Evolutionary conservation across 2,888 invertebrate genomes (phyloP), one percentile per base, ranked within the genome.

Genomic region (Drosophila stalkeri): DNA sequence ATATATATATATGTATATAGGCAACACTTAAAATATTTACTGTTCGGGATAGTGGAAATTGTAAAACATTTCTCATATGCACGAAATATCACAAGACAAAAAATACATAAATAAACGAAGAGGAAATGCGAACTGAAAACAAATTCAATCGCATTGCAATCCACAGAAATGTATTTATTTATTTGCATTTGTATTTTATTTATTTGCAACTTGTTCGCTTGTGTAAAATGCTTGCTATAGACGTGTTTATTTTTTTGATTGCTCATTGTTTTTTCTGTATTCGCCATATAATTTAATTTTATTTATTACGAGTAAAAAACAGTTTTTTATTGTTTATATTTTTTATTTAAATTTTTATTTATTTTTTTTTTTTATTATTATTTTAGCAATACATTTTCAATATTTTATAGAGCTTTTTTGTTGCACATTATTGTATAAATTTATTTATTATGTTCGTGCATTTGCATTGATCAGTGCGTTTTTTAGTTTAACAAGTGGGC

Each of bases 161-260:
- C 72, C 70, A 73, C 77, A 81, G 63, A 83, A 84, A 57, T 64
- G 41, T 52, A 76, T 80, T 75, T 75, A 65, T 75, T 69, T 88
- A 65, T 86, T 77, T 75, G 78, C 80, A 69, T 88, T 74, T 74
- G 46, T 56, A 44, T 60, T 74, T 83, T 81, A 52, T 52, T 61
- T 72, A 43, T 54, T 56, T 70, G 68, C 70, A 70, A 70, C 61
- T 69, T 70, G 69, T 72, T 59, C 57, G 65, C 57, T 43, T 69
- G 47, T 69, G 74, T 64, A 76, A 79, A 83, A 76, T 75, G 71
- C 80, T 73, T 72, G 68, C 47, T 37, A 33, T 74, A 70, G 69
- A 70, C 82, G 89, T 85, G 89, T 85, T 89, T 89, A 83, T 85
- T 85, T 85, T 85, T 85, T 89, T 75, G 87, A 85, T 87, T 81